Conservation (phyloP, 2,113 vertebrate species). For the Alaudala cheleensis region DNA sequence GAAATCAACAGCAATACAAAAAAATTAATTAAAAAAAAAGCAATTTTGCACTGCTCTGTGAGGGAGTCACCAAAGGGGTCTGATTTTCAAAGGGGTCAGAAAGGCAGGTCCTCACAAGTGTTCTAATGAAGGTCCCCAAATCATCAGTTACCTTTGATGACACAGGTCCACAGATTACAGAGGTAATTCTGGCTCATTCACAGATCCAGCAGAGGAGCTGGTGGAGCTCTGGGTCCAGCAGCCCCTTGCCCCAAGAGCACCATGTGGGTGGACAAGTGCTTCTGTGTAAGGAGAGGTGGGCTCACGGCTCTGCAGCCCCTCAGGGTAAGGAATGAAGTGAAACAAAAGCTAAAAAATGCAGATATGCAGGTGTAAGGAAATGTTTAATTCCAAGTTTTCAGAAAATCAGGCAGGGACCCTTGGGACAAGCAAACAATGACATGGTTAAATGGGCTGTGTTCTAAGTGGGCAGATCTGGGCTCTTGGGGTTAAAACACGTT, state of each 20-base stretch:
- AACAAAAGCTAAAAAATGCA: slow-evolving; percentile 22
- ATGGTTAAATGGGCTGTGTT: not conserved
- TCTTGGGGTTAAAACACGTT: not conserved
- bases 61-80: not conserved
- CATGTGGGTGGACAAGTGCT: not conserved
- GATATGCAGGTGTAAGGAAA: not conserved
- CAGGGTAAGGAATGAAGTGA: not conserved
- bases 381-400: not conserved
- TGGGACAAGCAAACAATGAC: not conserved
- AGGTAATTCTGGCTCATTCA: not conserved
- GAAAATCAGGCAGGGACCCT: not conserved
- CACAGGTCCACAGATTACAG: not conserved
- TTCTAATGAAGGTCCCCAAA: not conserved
- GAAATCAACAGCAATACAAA: not conserved
- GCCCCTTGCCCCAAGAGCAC: not conserved
- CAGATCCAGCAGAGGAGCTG: not conserved
- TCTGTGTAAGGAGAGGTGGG: not conserved
- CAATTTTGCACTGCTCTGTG: not conserved
- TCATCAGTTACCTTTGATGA: not conserved
- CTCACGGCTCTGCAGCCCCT: not conserved
- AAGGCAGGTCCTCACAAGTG: not conserved
- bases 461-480: not conserved
- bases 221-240: not conserved
- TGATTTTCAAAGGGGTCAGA: not conserved
- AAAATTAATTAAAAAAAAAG: too few relatives aligned